Conservation (phyloP, 2,797 vertebrate genomes). For the Merluccius polli region DNA sequence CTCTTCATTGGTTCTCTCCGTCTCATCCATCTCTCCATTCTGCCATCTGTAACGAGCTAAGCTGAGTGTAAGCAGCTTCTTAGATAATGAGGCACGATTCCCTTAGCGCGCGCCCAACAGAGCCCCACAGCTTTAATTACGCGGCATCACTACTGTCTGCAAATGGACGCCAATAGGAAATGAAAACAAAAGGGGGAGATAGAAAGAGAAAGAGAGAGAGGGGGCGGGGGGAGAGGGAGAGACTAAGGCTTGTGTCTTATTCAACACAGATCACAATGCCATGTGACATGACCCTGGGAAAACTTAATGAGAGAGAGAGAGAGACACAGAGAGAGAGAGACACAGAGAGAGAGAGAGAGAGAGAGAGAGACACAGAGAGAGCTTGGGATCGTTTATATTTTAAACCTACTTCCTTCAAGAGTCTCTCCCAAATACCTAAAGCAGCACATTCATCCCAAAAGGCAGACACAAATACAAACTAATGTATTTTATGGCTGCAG, state of each 20-base stretch:
- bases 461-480: constrained; percentile 30
- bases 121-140: constrained; percentile 50
- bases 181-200: constrained; percentile 30
- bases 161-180: constrained; percentile 52
- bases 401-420: background rate
- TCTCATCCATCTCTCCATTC: constrained; percentile 20
- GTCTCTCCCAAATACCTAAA: background rate
- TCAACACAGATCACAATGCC: background rate
- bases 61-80: constrained; percentile 67
- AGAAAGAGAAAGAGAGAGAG: constrained; percentile 29
- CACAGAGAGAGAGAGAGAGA: too few species aligned
- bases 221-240: background rate
- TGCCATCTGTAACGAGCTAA: constrained; percentile 68
- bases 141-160: constrained; percentile 39
- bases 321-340: too few species aligned
- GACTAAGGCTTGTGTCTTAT: constrained; percentile 17
- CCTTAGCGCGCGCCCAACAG: constrained; percentile 50
- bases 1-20: constrained; percentile 5
- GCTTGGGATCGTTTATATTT: too few species aligned
- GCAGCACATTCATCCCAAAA: constrained; percentile 11
- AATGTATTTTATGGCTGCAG: constrained; percentile 38
- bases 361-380: too few species aligned
- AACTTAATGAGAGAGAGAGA: background rate
- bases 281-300: background rate
- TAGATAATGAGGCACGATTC: constrained; percentile 69